Evolutionary conservation across 2,113 vertebrate species (phyloP).

Genomic region (Cheirogaleus medius): DNA sequence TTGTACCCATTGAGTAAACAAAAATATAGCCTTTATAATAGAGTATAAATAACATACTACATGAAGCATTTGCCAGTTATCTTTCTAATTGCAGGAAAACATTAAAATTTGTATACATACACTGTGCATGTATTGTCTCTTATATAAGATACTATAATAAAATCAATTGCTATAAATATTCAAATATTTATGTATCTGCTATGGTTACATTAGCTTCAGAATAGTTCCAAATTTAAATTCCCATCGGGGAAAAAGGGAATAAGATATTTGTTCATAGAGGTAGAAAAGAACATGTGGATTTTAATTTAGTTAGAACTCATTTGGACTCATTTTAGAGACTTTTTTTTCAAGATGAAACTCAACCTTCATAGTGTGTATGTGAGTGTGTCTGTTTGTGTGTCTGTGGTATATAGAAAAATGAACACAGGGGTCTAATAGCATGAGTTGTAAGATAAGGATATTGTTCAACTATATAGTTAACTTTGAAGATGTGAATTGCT

Average conservation of each 20-base stretch:
- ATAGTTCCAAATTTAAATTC: conserved; percentile 18
- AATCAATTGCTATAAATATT: neutral
- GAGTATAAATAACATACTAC: neutral
- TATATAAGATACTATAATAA: neutral
- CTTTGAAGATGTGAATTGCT: neutral
- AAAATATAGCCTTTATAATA: neutral
- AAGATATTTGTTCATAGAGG: neutral
- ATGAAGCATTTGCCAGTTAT: neutral
- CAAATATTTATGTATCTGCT: neutral
- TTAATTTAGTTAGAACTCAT: conserved; percentile 7
- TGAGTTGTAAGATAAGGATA: neutral
- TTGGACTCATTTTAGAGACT: neutral
- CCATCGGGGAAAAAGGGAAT: neutral
- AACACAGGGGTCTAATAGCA: neutral
- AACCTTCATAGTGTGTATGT: neutral
- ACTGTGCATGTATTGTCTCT: neutral
- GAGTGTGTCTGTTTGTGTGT: neutral
- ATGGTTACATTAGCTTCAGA: neutral
- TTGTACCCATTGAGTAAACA: neutral
- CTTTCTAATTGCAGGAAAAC: neutral
- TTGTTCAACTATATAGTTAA: neutral
- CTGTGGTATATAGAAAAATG: neutral
- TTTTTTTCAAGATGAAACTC: neutral
- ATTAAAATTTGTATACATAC: neutral
- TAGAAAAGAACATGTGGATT: neutral